Evolutionary conservation across 1,140 invertebrate genomes (phyloP), one percentile per base, ranked within the genome.

Genomic region (Polypedilum vanderplanki): DNA sequence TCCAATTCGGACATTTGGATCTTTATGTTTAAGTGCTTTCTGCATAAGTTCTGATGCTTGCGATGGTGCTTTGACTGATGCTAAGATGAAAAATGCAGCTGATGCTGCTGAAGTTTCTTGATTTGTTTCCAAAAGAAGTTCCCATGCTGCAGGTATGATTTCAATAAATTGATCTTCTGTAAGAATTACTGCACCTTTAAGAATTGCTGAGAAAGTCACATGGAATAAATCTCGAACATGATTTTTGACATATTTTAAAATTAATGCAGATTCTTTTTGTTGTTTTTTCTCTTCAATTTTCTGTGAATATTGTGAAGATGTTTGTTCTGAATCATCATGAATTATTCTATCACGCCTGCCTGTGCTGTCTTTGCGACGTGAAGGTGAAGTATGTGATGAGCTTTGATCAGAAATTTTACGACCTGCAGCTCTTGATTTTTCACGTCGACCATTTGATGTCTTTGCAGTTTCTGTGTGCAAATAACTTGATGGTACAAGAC

Each of bases 111-210:
- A 89, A 0, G 93, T 88, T 83, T 94, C 92, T 76, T 89, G 87
- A 79, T 90, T 90, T 0, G 88, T 87, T 79, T 97, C 94, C 41
- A 98, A 82, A 2, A 99, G 83, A 3, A 99, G 85, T 80, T 97
- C 93, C 98, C 98, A 99, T 3, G 94, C 93, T 5, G 97, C 90
- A 0, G 93, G 90, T 73, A 98, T 86, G 7, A 96, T 89, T 77
- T 97, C 93, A 17, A 91, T 85, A 78, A 97, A 96, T 77, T 93
- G 86, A 57, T 98, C 94, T 78, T 96, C 94, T 9, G 88, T 86
- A 78, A 99, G 86, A 1, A 97, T 90, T 0, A 96, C 92, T 0
- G 95, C 94, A 3, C 95, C 93, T 86, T 99, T 99, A 0, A 96
- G 87, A 70, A 99, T 82, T 0, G 92, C 88, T 0, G 95, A 93